These are phyloP conservation scores for Bradypodion ventrale DNA, from an alignment of 2,797 vertebrate genomes.

Conservation along the genomic window DNA sequence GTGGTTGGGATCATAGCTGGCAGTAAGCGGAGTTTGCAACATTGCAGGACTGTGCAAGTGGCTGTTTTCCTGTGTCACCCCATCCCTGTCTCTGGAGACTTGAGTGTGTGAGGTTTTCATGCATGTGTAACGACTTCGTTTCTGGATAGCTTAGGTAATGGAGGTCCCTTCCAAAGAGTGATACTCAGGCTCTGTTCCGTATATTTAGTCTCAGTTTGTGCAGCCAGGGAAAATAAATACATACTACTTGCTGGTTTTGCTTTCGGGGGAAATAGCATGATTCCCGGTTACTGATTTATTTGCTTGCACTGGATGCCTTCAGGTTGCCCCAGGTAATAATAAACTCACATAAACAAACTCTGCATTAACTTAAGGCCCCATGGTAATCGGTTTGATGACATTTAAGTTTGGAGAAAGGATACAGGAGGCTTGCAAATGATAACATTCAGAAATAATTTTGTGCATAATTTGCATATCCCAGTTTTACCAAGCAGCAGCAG, in stretches of 20 bases:
- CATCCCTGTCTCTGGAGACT: background rate
- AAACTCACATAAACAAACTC: background rate
- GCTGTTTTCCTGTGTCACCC: background rate
- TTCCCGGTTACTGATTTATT: conserved; percentile 24
- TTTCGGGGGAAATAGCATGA: conserved; percentile 25
- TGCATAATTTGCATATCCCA: background rate
- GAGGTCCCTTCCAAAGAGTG: conserved; percentile 38
- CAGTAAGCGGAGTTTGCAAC: no score
- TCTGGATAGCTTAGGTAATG: background rate
- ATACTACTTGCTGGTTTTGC: background rate
- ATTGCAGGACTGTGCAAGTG: no score
- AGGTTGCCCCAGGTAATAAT: conserved; percentile 12
- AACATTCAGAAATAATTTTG: background rate
- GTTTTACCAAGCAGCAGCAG: background rate
- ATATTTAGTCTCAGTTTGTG: conserved; percentile 8
- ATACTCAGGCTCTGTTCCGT: conserved; percentile 5
- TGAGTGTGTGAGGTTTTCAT: no score
- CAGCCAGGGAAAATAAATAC: conserved; percentile 14
- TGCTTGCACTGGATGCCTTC: conserved; percentile 21
- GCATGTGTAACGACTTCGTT: background rate
- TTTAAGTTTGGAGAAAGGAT: conserved; percentile 4
- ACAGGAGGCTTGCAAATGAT: background rate
- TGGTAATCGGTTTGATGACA: background rate
- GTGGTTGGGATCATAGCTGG: no score
- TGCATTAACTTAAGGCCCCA: background rate